Evolutionary conservation across 1,140 invertebrate species (phyloP), one percentile per base, ranked within the genome.

Genomic region (Ceratitis capitata): DNA sequence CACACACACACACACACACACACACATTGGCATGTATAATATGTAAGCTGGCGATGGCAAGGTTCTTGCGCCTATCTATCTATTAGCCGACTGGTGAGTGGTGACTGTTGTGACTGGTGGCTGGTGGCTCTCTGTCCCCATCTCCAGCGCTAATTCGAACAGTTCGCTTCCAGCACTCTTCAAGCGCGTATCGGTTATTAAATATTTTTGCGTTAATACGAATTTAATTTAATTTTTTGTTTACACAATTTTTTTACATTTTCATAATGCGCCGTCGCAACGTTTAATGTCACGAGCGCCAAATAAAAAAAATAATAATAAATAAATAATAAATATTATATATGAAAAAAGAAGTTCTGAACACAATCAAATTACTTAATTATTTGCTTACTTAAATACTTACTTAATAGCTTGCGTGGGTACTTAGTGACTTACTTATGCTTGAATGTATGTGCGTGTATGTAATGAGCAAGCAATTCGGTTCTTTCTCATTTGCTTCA

Each of bases 81-180:
- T n/a, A n/a, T n/a, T n/a, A n/a, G n/a, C n/a, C n/a, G n/a, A n/a
- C n/a, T n/a, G n/a, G n/a, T n/a, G n/a, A n/a, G n/a, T n/a, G n/a
- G 29, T 29, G 53, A 49, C 47, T 49, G 14, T 9, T 14, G 47
- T 14, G 47, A 49, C 47, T 49, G 47, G 47, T 49, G 47, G 47
- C 47, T n/a, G n/a, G n/a, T 56, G 69, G 69, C 69, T 78, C 69
- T 78, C 69, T 2, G 39, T 45, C 69, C 39, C 69, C 69, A 78
- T 78, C 69, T 78, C 69, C 69, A 78, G 69, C 69, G 39, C n/a
- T 78, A 19, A 23, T 4, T 7, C 69, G n/a, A 47, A 83, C 82
- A 83, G 82, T 83, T 83, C 53, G 82, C 53, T 83, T 58, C 53
- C 82, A 83, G 82, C 82, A 83, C 82, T 83, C 82, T 58, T 51